A percentile compares a stretch with the other conserved stretches of the same genome.
These are phyloP conservation scores for Erebia palarica DNA, from an alignment of 2,888 invertebrate species.

Conservation along the genomic window DNA sequence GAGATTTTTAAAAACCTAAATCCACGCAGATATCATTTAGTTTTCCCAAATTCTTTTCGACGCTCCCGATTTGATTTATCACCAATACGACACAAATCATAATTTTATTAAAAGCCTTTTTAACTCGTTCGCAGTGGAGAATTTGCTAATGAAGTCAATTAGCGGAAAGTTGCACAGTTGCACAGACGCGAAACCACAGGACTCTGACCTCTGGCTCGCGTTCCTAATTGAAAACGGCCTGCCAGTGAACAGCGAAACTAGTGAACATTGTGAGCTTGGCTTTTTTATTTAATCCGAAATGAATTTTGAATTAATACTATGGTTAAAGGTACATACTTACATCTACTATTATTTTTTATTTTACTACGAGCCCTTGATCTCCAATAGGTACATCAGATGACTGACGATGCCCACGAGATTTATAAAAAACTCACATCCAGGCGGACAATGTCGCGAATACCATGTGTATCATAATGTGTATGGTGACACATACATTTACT, in stretches of 20 bases:
- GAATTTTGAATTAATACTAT: too few species aligned
- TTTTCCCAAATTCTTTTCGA: background rate
- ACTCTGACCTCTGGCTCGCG: slow-evolving; percentile 68
- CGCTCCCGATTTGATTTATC: background rate
- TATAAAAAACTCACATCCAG: too few species aligned
- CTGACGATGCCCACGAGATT: too few species aligned
- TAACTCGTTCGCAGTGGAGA: slow-evolving; percentile 41
- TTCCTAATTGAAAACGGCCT: slow-evolving; percentile 67
- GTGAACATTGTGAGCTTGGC: slow-evolving; percentile 31
- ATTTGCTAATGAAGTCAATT: slow-evolving; percentile 49
- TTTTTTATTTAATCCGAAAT: background rate
- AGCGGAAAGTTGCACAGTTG: slow-evolving; percentile 52
- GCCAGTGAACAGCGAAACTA: slow-evolving; percentile 51
- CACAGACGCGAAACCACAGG: slow-evolving; percentile 46
- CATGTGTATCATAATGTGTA: too few species aligned
- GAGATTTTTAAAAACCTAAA: too few species aligned
- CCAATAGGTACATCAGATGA: too few species aligned
- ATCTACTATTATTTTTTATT: too few species aligned
- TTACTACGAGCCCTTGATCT: too few species aligned
- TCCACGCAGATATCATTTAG: too few species aligned
- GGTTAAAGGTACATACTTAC: too few species aligned
- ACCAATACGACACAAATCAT: background rate
- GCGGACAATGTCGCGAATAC: too few species aligned
- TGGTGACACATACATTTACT: too few species aligned
- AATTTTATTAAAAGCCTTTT: background rate